Base-by-base conservation (phyloP, 2,113 vertebrate species). In the Nyctereutes procyonoides region DNA sequence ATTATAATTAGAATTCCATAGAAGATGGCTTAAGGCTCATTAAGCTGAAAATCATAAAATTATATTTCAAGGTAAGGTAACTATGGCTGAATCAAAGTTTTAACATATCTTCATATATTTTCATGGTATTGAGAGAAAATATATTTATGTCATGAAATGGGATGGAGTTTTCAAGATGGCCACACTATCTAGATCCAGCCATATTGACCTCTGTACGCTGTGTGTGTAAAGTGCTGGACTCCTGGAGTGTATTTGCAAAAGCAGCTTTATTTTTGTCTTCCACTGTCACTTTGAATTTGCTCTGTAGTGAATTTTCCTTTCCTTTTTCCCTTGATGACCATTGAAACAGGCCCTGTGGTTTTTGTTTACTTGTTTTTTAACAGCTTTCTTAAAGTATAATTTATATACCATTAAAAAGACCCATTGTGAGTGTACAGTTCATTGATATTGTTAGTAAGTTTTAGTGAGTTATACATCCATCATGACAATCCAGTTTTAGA, bases 31-130 rank as follows among this genome's bases (percentile, higher is more conserved):
- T 81, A 48, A 74, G 43, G 9, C 22, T 93, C 63, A 26, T 65
- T 89, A 92, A 76, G 28, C 17, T 83, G 48, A 89, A 97, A 85
- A 74, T 56, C 82, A 8, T 93, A 93, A 89, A 86, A 85, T 92
- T 48, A 14, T 74, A 53, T 87, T 87, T 51, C n/a, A 82, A 97
- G 56, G 30, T 81, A 60, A 84, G 58, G 11, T 76, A 92, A 92
- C 71, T 80, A 55, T 87, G 79, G 58, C 48, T 91, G 16, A 90
- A 84, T 73, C n/a, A n/a, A 90, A 90, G 1, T 74, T 85, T 93
- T 76, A 89, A 69, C 65, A 43, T 85, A 53, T 86, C 65, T 81
- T 82, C 62, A 86, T 58, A 55, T 84, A 73, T 20, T 83, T 53
- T 90, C 30, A 35, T 60, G 63, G 26, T 32, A 80, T 58, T 88